phyloP scores from a whole-genome alignment of 2,113 vertebrate species.

The Carassius auratus region DNA sequence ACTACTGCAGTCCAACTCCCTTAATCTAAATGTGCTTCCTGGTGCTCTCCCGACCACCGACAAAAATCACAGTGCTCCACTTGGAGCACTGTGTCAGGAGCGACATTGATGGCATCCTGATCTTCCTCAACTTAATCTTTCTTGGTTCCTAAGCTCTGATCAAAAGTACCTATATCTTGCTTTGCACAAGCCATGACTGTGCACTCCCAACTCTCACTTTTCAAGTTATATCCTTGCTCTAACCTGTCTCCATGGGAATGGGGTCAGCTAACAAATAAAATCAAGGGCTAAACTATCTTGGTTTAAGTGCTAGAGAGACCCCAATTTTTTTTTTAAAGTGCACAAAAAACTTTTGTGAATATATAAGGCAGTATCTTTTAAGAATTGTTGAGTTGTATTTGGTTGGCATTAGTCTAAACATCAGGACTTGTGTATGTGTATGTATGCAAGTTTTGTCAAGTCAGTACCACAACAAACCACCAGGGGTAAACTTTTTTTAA shows the following conservation, averaged over 20 bases:
- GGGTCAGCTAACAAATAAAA: conserved; percentile 57
- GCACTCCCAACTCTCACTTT: conserved; percentile 39
- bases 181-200: conserved; percentile 65
- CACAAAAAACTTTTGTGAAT: conserved; percentile 65
- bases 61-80: no score
- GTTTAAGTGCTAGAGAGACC: neutral
- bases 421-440: neutral
- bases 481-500: no score
- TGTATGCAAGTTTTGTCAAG: neutral
- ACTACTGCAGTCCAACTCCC: no score
- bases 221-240: conserved; percentile 52
- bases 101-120: conserved; percentile 21
- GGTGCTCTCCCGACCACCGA: no score
- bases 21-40: no score
- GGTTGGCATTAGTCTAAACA: neutral
- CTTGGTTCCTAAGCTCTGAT: neutral
- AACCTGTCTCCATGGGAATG: conserved; percentile 34
- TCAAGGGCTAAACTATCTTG: conserved; percentile 52
- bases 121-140: conserved; percentile 6
- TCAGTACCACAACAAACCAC: neutral
- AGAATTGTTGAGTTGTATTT: neutral
- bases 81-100: conserved; percentile 57
- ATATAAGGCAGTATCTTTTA: neutral
- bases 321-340: no score
- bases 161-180: conserved; percentile 43